Percentiles rank a stretch among this genome's conserved stretches.
Conservation (phyloP, 1,140 invertebrate genomes). For the Neomicropteryx cornuta region DNA sequence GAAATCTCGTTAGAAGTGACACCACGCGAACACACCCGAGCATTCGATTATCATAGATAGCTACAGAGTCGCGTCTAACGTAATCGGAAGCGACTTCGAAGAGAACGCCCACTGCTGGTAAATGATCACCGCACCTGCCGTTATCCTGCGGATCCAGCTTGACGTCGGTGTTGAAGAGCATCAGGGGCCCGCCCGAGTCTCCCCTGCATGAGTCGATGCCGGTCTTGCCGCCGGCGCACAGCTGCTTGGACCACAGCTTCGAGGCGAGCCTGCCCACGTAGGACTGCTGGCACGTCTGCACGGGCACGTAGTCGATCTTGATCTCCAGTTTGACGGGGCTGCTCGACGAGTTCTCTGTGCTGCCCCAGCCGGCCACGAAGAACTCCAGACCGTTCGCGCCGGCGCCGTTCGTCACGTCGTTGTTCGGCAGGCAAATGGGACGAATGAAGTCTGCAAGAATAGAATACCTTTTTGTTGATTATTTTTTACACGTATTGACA, state of each 20-base stretch:
- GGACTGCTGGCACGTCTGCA: slow-evolving; percentile 10
- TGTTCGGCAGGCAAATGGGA: slow-evolving; percentile 49
- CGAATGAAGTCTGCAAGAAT: slow-evolving; percentile 39
- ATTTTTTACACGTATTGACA: too few species aligned
- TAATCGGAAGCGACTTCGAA: too few species aligned
- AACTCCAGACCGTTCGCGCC: too few species aligned
- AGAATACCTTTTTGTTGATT: slow-evolving; percentile 15
- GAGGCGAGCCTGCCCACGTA: too few species aligned
- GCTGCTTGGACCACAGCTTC: slow-evolving; percentile 21
- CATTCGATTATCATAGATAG: too few species aligned
- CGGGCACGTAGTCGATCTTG: slow-evolving; percentile 14
- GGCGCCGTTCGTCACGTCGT: slow-evolving; percentile 12
- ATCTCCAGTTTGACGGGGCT: slow-evolving; percentile 25
- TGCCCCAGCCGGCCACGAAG: slow-evolving; percentile 60
- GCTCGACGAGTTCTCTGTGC: slow-evolving; percentile 29
- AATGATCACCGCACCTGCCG: background rate
- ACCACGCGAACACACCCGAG: too few species aligned
- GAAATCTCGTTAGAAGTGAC: too few species aligned
- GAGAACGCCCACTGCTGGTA: background rate
- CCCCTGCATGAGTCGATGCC: slow-evolving; percentile 31
- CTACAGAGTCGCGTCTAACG: too few species aligned
- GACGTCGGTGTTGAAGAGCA: too few species aligned
- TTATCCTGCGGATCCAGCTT: too few species aligned
- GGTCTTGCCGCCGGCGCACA: slow-evolving; percentile 25
- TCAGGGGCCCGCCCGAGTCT: slow-evolving; percentile 46